These are phyloP conservation scores for Poecilia wingei DNA, from an alignment of 2,797 vertebrate species.

Conservation along the genomic window DNA sequence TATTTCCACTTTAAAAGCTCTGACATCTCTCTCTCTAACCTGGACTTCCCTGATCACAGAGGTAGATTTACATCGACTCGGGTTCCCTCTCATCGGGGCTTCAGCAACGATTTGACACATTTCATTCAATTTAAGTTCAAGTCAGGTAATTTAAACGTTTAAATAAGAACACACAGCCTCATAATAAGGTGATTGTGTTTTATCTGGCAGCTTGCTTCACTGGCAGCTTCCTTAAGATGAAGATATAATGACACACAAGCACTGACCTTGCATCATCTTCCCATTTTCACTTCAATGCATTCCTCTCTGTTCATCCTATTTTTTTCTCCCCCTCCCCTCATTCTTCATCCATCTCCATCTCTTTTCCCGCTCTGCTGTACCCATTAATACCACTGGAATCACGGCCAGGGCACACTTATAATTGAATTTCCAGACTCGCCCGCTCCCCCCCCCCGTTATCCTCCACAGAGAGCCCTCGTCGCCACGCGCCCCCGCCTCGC, in stretches of 20 bases:
- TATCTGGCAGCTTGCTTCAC: conserved; percentile 15
- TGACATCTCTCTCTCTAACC: neutral
- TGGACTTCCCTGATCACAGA: neutral
- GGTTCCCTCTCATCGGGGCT: conserved; percentile 49
- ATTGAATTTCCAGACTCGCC: conserved; percentile 79
- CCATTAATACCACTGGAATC: conserved; percentile 75
- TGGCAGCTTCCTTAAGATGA: conserved; percentile 13
- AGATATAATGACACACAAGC: conserved; percentile 47
- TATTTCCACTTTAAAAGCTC: neutral
- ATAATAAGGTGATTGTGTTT: conserved; percentile 11
- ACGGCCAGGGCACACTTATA: conserved; percentile 74
- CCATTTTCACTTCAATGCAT: conserved; percentile 26
- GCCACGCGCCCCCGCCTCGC: conserved; percentile 5
- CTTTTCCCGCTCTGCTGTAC: conserved; percentile 44
- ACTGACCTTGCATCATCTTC: conserved; percentile 19
- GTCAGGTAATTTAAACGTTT: conserved; percentile 10
- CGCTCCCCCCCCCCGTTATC: conserved; percentile 28
- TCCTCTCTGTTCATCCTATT: conserved; percentile 26
- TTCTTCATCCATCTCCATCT: conserved; percentile 59
- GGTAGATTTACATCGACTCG: neutral
- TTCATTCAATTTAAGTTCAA: neutral
- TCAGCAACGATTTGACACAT: conserved; percentile 28
- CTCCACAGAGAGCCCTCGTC: conserved; percentile 26
- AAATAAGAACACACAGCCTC: conserved; percentile 8
- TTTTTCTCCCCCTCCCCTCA: conserved; percentile 5